A percentile compares a stretch with the other conserved stretches of the same genome.
These are phyloP conservation scores for Upupa epops DNA, from an alignment of 2,113 vertebrate genomes.

Conservation along the genomic window DNA sequence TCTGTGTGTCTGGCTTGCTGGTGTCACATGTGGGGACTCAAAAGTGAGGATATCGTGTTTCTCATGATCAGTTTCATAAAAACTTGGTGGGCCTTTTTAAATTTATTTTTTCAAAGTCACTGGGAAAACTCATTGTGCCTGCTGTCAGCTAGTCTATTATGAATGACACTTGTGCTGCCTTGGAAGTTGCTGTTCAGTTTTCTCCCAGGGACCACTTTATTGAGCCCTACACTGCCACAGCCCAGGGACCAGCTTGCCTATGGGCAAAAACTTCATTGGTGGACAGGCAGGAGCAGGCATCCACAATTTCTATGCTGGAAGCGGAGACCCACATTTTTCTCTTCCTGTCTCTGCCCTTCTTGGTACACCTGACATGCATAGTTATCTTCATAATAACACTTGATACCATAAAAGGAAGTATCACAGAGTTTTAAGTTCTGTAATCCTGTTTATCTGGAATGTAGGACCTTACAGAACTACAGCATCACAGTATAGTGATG, in stretches of 20 bases:
- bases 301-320: slow-evolving; percentile 14
- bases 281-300: background rate
- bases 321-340: background rate
- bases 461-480: too few species aligned
- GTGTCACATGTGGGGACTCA: background rate
- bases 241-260: background rate
- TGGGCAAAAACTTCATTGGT: background rate
- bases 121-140: background rate
- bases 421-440: too few species aligned
- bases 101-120: background rate
- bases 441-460: too few species aligned
- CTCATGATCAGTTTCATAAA: background rate
- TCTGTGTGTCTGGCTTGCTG: background rate
- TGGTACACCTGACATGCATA: background rate
- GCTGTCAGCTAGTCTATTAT: background rate
- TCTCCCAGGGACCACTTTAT: fast-evolving
- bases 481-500: too few species aligned
- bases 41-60: background rate
- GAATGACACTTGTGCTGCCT: background rate
- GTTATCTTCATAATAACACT: slow-evolving; percentile 58
- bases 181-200: background rate
- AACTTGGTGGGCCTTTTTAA: background rate
- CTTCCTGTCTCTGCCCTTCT: background rate
- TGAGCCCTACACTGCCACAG: background rate
- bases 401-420: too few species aligned